A percentile compares a stretch with the other conserved stretches of the same genome.
Evolutionary conservation across 1,140 invertebrate genomes (phyloP).

Genomic region (Venturia canescens): DNA sequence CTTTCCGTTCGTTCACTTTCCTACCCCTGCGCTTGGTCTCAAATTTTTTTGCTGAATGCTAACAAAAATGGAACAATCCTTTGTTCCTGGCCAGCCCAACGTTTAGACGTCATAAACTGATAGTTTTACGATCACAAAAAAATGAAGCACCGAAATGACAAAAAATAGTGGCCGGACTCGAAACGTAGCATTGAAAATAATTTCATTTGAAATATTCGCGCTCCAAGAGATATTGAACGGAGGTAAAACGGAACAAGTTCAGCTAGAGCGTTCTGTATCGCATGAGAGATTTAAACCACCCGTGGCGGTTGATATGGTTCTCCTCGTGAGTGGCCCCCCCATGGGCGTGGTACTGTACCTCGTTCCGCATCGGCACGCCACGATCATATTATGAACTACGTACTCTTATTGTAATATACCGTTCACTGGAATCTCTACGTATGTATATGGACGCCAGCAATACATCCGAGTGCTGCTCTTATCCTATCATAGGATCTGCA

Average conservation of each 20-base stretch:
- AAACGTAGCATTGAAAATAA: too few species aligned
- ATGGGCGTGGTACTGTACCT: conserved; percentile 63
- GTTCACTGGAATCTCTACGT: conserved; percentile 4
- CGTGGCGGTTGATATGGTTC: conserved; percentile 16
- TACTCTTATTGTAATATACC: conserved; percentile 29
- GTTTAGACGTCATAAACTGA: too few species aligned
- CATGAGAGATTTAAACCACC: not conserved
- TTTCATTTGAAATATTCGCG: not conserved
- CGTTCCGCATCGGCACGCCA: conserved; percentile 55
- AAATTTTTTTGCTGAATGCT: too few species aligned
- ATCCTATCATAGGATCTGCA: conserved; percentile 10
- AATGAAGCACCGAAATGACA: too few species aligned
- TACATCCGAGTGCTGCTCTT: not conserved
- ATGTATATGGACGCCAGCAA: conserved; percentile 24
- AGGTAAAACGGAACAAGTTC: not conserved
- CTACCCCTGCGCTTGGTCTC: too few species aligned
- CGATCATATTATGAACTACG: conserved; percentile 49
- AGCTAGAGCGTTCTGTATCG: not conserved
- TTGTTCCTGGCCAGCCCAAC: too few species aligned
- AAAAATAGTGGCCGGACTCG: not conserved
- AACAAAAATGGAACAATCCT: too few species aligned
- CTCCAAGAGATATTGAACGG: not conserved
- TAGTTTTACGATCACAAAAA: too few species aligned
- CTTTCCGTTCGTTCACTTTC: too few species aligned
- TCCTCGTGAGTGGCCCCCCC: conserved; percentile 58